These are phyloP conservation scores for Pteropus rufus DNA, from an alignment of 2,797 vertebrate genomes.

Conservation along the genomic window DNA sequence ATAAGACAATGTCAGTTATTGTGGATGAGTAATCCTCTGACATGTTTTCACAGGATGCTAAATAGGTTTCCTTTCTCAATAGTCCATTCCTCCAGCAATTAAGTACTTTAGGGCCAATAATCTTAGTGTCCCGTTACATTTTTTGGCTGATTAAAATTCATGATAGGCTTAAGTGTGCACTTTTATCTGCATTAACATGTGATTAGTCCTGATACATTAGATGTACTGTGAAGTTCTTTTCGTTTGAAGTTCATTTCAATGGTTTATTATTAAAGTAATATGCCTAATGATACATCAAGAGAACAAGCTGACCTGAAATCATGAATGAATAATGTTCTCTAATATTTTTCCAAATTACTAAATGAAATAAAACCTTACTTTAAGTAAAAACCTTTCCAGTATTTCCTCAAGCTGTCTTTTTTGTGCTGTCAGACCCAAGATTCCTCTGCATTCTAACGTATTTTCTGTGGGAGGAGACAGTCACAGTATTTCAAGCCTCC, in stretches of 20 bases:
- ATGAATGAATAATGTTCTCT: neutral
- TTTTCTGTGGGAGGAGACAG: neutral
- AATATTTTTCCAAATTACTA: neutral
- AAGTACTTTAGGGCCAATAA: neutral
- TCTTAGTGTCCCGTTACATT: neutral
- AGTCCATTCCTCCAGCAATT: neutral
- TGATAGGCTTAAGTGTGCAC: neutral
- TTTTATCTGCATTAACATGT: conserved; percentile 16
- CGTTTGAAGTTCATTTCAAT: neutral
- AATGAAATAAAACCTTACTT: neutral
- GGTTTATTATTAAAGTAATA: neutral
- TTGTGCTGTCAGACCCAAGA: conserved; percentile 3
- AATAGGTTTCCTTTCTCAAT: neutral
- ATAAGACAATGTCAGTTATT: neutral
- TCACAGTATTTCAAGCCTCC: neutral
- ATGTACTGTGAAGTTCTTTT: conserved; percentile 8
- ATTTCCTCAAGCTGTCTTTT: conserved; percentile 26
- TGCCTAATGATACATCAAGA: neutral
- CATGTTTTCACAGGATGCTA: neutral
- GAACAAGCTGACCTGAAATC: conserved; percentile 3
- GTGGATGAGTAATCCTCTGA: neutral
- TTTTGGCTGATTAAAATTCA: conserved; percentile 37
- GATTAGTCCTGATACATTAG: neutral
- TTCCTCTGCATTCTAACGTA: neutral
- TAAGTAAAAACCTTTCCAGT: conserved; percentile 30